phyloP scores from a whole-genome alignment of 2,113 vertebrate species.

The Microtus montanus region DNA sequence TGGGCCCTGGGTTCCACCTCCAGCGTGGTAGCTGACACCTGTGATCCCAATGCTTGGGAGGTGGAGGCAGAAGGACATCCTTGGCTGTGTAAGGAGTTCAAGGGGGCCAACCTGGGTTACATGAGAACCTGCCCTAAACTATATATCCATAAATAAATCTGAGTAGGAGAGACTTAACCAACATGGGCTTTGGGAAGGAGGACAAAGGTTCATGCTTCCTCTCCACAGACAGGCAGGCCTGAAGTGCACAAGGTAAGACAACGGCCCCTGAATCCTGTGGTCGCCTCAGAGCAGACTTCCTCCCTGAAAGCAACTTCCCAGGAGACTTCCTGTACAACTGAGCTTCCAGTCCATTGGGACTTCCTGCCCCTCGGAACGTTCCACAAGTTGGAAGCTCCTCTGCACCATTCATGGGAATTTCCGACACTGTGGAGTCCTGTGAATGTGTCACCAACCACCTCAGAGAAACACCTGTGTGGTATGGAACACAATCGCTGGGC shows the following conservation, averaged over 20 bases:
- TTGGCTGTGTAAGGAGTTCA: background rate
- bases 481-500: background rate
- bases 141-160: background rate
- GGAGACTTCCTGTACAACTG: background rate
- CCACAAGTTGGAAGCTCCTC: background rate
- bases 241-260: background rate
- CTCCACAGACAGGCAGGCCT: background rate
- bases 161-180: background rate
- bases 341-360: background rate
- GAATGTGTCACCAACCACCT: background rate
- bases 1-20: background rate
- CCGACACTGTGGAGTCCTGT: background rate
- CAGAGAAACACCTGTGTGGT: background rate
- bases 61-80: background rate
- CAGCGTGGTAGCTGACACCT: background rate
- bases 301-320: background rate
- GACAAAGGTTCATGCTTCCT: background rate
- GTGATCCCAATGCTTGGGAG: background rate
- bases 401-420: background rate
- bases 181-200: background rate
- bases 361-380: background rate
- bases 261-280: background rate
- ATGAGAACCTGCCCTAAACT: background rate
- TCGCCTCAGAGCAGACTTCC: background rate
- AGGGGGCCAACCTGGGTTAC: background rate